Base-by-base conservation (phyloP, 1,140 invertebrate species). In the Scylla paramamosain region DNA sequence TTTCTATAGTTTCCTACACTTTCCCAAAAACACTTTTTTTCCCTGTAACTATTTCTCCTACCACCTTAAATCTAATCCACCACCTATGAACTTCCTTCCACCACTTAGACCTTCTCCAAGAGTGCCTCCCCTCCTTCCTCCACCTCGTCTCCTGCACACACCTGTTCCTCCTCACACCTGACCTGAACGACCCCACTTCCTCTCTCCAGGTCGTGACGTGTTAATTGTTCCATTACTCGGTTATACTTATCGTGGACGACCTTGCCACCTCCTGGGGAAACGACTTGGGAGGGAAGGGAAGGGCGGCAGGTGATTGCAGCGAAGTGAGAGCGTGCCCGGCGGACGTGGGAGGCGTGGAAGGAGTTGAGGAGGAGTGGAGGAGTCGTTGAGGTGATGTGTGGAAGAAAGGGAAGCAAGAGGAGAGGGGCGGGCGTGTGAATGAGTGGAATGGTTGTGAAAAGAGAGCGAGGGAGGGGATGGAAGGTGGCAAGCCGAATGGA, bases 151-250 rank as follows among this genome's bases (percentile, higher is more conserved):
- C 39, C 39, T 39, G 1, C 6, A 6, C 39, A 6, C 67, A 77
- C 67, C 67, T 77, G 67, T 8, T 77, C 67, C 67, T n/a, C 67
- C 25, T n/a, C 67, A 8, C 67, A 77, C 12, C 67, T 77, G 67
- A 77, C 67, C 67, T 0, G 8, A 77, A 77, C 67, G 67, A 77
- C 67, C 67, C 67, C 12, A 77, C 67, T 77, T 20, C 20, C 67
- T 20, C 67, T 77, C 25, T n/a, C 67, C 25, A n/a, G 67, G 67
- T 77, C 67, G 67, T 77, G 67, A 77, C 16, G 67, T 77, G 67
- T 77, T 77, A 77, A 77, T 77, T 77, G 67, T 77, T 77, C 67
- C 67, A 77, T 77, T 77, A 25, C 67, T 77, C 67, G 67, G 20
- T 7, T 77, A n/a, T n/a, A 77, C 1, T 77, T 77, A 77, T n/a